Evolutionary conservation across 2,113 vertebrate genomes (phyloP), one percentile per base, ranked within the genome.

Genomic region (Caretta caretta): DNA sequence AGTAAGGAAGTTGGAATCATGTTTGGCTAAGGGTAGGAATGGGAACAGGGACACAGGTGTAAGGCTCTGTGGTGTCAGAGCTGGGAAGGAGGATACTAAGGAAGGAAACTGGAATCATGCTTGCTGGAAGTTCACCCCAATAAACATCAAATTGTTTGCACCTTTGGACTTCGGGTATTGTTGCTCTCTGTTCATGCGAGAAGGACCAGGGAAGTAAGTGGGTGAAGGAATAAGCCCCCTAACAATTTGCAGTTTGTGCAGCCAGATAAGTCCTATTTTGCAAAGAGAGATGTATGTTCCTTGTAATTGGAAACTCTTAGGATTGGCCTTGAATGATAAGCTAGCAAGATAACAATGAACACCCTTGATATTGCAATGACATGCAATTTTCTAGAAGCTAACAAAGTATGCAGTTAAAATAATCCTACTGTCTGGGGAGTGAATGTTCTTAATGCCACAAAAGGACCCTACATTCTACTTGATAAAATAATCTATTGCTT

Each of bases 371-470:
- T 54, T 48, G 57, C 80, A 90, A 72, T 59, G 5, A 9, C 76
- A 12, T 0, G 0, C 81, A 46, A 1, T 14, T 31, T 76, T 87
- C 56, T 57, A 38, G 0, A 56, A 51, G 35, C 13, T 62, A n/a
- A 53, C 14, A 13, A 46, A 93, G 65, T 51, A 20, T 46, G 7
- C 12, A 6, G 19, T 89, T 80, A 80, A 42, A 80, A 65, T 35
- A 57, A 42, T 35, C 24, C 13, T 22, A 38, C 19, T 4, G 1
- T 35, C 93, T n/a, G 29, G 22, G 35, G 51, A 90, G 31, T 88
- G 29, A 46, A 81, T 87, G 56, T 83, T n/a, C 46, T 83, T 83
- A 90, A 76, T 16, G 27, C 4, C 49, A 38, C n/a, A 10, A 75
- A 48, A n/a, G 82, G 69, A 79, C 81, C 49, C 5, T 65, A 29